Evolutionary conservation across 2,888 invertebrate species (phyloP).

Genomic region (Temnothorax rugatulus): DNA sequence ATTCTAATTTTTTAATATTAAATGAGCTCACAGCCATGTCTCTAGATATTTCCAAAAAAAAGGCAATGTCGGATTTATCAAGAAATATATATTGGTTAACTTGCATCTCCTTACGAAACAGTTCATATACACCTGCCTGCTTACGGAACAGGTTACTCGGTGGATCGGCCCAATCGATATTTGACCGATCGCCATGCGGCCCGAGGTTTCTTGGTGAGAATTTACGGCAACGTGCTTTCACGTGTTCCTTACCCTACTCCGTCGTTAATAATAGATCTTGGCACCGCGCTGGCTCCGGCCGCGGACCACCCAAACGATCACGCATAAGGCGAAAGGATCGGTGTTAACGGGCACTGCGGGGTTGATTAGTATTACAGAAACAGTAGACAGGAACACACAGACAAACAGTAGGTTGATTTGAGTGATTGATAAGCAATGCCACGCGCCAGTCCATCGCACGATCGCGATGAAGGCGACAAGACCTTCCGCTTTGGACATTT

Average conservation of each 20-base stretch:
- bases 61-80: background rate
- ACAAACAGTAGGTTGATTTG: conserved; percentile 76
- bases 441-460: conserved; percentile 77
- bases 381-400: conserved; percentile 55
- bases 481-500: conserved; percentile 60
- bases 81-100: background rate
- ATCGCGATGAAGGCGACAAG: conserved; percentile 75
- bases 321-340: conserved; percentile 52
- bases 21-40: background rate
- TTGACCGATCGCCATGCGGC: conserved; percentile 58
- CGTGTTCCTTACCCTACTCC: conserved; percentile 68
- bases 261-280: conserved; percentile 83
- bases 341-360: conserved; percentile 39
- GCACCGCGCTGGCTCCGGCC: conserved; percentile 74
- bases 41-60: background rate
- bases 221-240: conserved; percentile 61
- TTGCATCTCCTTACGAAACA: conserved; percentile 1
- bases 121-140: conserved; percentile 4
- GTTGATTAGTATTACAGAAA: conserved; percentile 79
- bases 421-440: conserved; percentile 84
- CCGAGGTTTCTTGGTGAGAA: conserved; percentile 54
- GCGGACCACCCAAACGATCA: conserved; percentile 79
- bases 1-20: background rate
- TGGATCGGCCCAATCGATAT: conserved; percentile 65
- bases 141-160: conserved; percentile 33